Percentiles rank a stretch among this genome's conserved stretches.
phyloP scores from a whole-genome alignment of 2,797 vertebrate species.

The Galagoides demidoff region DNA sequence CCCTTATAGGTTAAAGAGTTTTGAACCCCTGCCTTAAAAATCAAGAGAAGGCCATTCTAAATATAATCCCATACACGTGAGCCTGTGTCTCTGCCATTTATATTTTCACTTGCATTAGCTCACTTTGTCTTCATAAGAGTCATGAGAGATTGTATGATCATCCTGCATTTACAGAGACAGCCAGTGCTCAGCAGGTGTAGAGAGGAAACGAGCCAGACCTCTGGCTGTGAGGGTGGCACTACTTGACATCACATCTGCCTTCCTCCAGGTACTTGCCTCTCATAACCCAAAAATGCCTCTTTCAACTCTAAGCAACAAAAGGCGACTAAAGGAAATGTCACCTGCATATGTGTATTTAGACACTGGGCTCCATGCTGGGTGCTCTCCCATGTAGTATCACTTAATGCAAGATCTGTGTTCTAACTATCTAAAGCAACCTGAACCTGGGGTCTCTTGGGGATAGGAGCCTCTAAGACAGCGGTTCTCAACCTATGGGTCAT shows the following conservation, averaged over 20 bases:
- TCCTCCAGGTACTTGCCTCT: background rate
- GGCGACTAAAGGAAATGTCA: background rate
- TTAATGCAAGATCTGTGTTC: background rate
- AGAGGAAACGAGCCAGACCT: background rate
- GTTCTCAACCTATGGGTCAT: too few species aligned
- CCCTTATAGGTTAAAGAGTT: background rate
- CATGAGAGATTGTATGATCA: background rate
- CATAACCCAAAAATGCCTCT: background rate
- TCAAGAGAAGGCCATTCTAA: background rate
- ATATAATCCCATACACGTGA: background rate
- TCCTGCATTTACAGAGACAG: background rate
- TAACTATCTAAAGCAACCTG: background rate
- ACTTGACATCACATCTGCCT: background rate
- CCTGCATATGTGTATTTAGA: background rate
- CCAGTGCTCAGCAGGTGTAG: background rate
- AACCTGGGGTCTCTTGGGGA: background rate
- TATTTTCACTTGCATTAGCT: background rate
- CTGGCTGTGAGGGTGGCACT: background rate
- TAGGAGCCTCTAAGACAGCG: background rate
- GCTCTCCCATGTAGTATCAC: background rate
- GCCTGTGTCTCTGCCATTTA: background rate
- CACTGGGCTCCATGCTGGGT: background rate
- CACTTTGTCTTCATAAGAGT: background rate
- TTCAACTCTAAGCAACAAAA: background rate
- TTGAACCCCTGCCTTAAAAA: constrained; percentile 26